Evolutionary conservation across 2,888 invertebrate genomes (phyloP), one percentile per base, ranked within the genome.

Genomic region (Macrosoma leucophasiata): DNA sequence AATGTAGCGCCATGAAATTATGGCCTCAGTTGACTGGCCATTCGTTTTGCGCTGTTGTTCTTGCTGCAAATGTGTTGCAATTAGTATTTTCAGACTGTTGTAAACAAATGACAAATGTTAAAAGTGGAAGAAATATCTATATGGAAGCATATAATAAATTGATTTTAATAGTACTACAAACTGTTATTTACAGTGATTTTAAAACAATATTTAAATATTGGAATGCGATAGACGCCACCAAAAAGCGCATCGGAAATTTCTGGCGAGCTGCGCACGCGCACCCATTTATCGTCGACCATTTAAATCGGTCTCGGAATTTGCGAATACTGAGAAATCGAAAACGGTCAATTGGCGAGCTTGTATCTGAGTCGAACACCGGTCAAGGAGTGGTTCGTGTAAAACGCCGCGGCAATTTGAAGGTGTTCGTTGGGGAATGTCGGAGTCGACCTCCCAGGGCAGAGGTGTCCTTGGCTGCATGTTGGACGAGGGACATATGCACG

Each of bases 401-500:
- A 29, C 32, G 30, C 31, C 32, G 33, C 27, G 14, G 30, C 12
- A 29, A 36, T 36, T 35, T 22, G 30, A 20, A 12, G 25, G 28
- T 22, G 33, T 31, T 35, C 30, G 39, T 30, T 31, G 33, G 15
- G 32, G 25, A 35, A 31, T 30, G 25, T 24, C 25, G 31, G 14
- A 17, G 25, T 21, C 23, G 33, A 32, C 41, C 33, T 43, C 36
- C 39, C 28, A 52, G 63, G 56, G 58, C 51, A 31, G 25, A 39
- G 48, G 36, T 57, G 62, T 54, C 63, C 59, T 64, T 60, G 62
- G 54, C 53, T 49, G 48, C 43, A 49, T 47, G 44, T 39, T 49
- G 46, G 31, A 50, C 50, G 50, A 48, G 52, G 55, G 66, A 60
- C 76, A 73, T 75, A 68, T 73, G 76, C 61, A 62, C 52, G 48